Base-by-base conservation (phyloP, 2,888 invertebrate genomes). In the Antheraea assamensis region DNA sequence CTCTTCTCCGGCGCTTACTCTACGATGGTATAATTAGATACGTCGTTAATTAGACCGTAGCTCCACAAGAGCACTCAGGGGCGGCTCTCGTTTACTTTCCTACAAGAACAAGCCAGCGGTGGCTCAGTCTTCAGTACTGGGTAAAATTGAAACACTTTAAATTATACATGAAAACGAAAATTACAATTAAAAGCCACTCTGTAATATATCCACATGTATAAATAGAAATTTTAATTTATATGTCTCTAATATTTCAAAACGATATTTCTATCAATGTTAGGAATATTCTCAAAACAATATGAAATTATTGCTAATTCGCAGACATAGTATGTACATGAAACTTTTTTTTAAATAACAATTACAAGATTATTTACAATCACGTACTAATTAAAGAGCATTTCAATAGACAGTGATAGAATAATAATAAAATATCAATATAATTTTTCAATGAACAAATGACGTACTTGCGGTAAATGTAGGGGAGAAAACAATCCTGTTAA, bases 401-500 rank as follows among this genome's bases (percentile, higher is more conserved):
- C 49, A 31, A 71, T 49, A 64, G 49, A 30, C 24, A 30, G 27
- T 61, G 64, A 52, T 73, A 66, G 52, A 64, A 75, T 79, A 76
- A 87, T 90, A 90, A 93, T 88, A 91, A 90, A 92, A 91, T 78
- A 87, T 85, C 83, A 88, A 90, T 90, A 92, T 92, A 90, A 91
- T 91, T 92, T 91, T 90, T 83, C 84, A 81, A 80, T 85, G 90
- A 27, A 89, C 91, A 92, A 88, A 92, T 90, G 90, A 87, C 92
- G 88, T 86, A 86, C 88, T 87, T 83, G 76, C 80, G 80, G 84
- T 84, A 85, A 85, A 81, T 80, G 81, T 85, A 86, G 88, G 88
- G 88, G 88, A 89, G 89, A 91, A 91, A 89, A 90, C 92, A 88
- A 92, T 93, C 93, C 88, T 90, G 90, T 88, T 93, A 93, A 93